Percentiles rank a stretch among this genome's conserved stretches.
These are phyloP conservation scores for Argynnis bischoffii DNA, from an alignment of 2,888 invertebrate genomes.

Conservation along the genomic window DNA sequence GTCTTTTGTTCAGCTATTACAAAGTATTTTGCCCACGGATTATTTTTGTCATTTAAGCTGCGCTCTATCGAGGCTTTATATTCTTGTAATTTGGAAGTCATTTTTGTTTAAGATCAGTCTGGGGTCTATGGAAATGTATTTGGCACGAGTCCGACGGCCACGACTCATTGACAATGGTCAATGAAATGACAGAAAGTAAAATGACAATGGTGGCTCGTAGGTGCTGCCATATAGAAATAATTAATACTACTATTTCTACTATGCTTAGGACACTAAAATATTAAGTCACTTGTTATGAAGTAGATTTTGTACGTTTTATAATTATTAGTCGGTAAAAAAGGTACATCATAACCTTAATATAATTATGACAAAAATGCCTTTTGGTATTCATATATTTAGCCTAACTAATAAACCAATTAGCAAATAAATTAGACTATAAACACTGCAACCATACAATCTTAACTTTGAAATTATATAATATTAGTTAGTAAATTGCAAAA, in stretches of 20 bases:
- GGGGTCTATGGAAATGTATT: slow-evolving; percentile 50
- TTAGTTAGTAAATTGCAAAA: too few species aligned
- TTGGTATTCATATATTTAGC: too few species aligned
- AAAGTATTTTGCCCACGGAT: slow-evolving; percentile 88
- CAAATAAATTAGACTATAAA: too few species aligned
- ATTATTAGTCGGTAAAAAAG: too few species aligned
- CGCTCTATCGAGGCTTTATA: slow-evolving; percentile 83
- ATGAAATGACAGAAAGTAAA: slow-evolving; percentile 23
- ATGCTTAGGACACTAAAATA: not conserved
- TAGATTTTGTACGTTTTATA: too few species aligned
- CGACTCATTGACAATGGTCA: slow-evolving; percentile 60
- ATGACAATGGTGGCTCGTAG: slow-evolving; percentile 31
- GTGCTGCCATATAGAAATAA: slow-evolving; percentile 32
- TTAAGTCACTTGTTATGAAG: too few species aligned
- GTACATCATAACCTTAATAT: too few species aligned
- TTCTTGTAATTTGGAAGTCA: slow-evolving; percentile 74
- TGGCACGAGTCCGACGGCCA: slow-evolving; percentile 60
- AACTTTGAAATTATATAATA: too few species aligned
- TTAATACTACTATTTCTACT: not conserved
- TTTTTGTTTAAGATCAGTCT: slow-evolving; percentile 49
- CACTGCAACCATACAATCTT: too few species aligned
- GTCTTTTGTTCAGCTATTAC: slow-evolving; percentile 86
- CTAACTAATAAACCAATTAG: too few species aligned
- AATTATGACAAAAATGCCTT: too few species aligned
- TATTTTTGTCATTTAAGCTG: slow-evolving; percentile 84